phyloP scores from a whole-genome alignment of 2,113 vertebrate genomes.

The Pandion haliaetus region DNA sequence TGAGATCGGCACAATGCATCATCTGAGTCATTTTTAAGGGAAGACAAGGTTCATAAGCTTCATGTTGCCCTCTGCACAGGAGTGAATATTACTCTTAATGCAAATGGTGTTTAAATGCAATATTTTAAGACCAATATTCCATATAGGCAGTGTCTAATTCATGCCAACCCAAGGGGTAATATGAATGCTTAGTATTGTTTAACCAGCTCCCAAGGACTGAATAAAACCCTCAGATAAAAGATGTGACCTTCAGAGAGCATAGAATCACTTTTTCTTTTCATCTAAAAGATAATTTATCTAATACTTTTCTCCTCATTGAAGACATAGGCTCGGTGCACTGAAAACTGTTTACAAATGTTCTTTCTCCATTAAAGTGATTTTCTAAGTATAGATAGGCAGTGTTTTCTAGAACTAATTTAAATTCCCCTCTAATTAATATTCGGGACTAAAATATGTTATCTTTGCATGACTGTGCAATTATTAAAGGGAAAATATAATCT shows the following conservation, averaged over 20 bases:
- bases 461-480: conserved; percentile 74
- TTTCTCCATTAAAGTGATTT: conserved; percentile 74
- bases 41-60: conserved; percentile 17
- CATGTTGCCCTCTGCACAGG: not conserved
- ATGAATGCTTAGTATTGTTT: conserved; percentile 37
- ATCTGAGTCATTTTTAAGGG: not conserved
- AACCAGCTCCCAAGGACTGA: conserved; percentile 53
- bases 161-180: conserved; percentile 19
- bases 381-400: conserved; percentile 67
- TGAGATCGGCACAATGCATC: not conserved
- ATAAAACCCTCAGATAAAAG: conserved; percentile 47
- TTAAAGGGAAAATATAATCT: conserved; percentile 68
- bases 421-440: conserved; percentile 77
- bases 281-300: conserved; percentile 58
- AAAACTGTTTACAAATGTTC: conserved; percentile 73
- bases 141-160: not conserved
- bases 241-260: conserved; percentile 62
- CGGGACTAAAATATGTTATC: conserved; percentile 74
- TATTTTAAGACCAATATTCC: conserved; percentile 60
- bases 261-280: conserved; percentile 60
- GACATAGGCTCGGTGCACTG: conserved; percentile 26
- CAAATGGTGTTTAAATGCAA: conserved; percentile 44
- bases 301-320: conserved; percentile 50
- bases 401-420: conserved; percentile 78
- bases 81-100: conserved; percentile 27